phyloP scores from a whole-genome alignment of 37 sponge, comb jelly and placozoan genomes.

The Chondrilla cf. caribensis region DNA sequence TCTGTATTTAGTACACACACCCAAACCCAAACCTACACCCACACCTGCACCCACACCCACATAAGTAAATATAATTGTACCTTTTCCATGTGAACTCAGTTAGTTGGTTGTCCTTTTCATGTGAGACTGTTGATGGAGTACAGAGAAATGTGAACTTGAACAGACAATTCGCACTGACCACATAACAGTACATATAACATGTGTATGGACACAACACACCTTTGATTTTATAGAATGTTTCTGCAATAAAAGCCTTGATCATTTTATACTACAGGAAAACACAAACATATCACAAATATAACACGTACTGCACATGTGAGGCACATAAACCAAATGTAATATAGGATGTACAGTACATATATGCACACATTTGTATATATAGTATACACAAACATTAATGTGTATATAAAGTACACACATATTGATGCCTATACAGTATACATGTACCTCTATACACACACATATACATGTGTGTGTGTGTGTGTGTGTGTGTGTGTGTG shows the following conservation, averaged over 20 bases:
- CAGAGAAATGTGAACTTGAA: not conserved
- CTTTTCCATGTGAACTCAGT: slow-evolving; percentile 88
- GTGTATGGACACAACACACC: too few relatives aligned
- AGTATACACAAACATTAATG: too few relatives aligned
- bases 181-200: too few relatives aligned
- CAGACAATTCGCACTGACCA: not conserved
- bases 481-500: too few relatives aligned
- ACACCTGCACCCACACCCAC: too few relatives aligned
- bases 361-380: too few relatives aligned
- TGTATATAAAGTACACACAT: too few relatives aligned
- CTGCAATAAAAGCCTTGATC: slow-evolving; percentile 84
- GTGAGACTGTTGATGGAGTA: slow-evolving; percentile 7
- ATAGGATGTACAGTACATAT: too few relatives aligned
- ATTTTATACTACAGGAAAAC: slow-evolving; percentile 73
- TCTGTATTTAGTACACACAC: not conserved
- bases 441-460: too few relatives aligned
- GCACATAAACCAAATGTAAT: not conserved
- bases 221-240: slow-evolving; percentile 92
- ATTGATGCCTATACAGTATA: too few relatives aligned
- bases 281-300: not conserved
- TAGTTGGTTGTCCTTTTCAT: not conserved
- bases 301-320: not conserved
- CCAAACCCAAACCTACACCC: not conserved
- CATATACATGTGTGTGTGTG: too few relatives aligned
- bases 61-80: too few relatives aligned